Evolutionary conservation across 2,888 invertebrate genomes (phyloP).

Genomic region (Chalcis sispes): DNA sequence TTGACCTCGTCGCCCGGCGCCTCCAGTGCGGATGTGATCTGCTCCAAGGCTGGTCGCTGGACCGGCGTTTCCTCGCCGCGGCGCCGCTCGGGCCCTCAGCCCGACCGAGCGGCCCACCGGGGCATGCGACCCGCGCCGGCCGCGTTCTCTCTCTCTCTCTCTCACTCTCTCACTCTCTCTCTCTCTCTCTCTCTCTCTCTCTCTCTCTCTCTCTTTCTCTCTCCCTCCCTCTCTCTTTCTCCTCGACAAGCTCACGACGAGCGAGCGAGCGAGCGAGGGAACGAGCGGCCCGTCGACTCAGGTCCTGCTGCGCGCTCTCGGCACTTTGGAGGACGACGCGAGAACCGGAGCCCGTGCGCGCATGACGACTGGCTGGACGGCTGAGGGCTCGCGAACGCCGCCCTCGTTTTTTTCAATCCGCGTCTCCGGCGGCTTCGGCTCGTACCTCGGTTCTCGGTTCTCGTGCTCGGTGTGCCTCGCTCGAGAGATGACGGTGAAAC

Average conservation of each 20-base stretch:
- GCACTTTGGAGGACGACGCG: not conserved
- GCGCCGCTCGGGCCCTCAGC: not conserved
- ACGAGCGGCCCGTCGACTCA: not conserved
- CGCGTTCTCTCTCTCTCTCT: not conserved
- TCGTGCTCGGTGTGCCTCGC: not conserved
- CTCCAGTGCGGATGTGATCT: slow-evolving; percentile 40
- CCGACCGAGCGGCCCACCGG: not conserved
- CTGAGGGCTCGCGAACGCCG: slow-evolving; percentile 52
- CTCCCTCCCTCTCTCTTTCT: not conserved
- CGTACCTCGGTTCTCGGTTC: not conserved
- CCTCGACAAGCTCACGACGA: no score
- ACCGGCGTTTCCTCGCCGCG: not conserved
- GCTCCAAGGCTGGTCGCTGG: no score
- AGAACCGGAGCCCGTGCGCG: not conserved
- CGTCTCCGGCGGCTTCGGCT: not conserved
- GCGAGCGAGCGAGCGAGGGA: not conserved
- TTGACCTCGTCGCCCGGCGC: slow-evolving; percentile 51
- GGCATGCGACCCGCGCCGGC: not conserved
- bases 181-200: not conserved
- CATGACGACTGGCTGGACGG: not conserved
- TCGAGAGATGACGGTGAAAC: no score
- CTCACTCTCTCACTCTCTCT: slow-evolving; percentile 3
- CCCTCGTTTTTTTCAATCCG: slow-evolving; percentile 61
- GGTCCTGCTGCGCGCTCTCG: not conserved
- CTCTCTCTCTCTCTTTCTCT: not conserved